phyloP scores from a whole-genome alignment of 2,113 vertebrate genomes.

The Indicator maculatus region DNA sequence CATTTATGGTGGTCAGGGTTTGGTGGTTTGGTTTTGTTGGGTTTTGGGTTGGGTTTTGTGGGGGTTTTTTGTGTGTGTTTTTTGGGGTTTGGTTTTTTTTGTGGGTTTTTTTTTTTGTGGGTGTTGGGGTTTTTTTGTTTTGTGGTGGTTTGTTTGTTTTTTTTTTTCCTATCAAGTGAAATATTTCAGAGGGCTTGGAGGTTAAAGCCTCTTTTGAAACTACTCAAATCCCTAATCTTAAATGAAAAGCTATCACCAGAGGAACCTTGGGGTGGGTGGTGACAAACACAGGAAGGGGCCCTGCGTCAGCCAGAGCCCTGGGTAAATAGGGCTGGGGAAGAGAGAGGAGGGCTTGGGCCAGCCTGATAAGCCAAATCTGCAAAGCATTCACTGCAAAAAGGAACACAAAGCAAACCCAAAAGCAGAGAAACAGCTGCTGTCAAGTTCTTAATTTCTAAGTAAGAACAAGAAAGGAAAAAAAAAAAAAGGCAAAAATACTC shows the following conservation, averaged over 20 bases:
- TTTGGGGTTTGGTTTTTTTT: no score
- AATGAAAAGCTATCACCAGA: conserved; percentile 23
- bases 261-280: conserved; percentile 36
- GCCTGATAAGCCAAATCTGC: conserved; percentile 63
- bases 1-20: not conserved
- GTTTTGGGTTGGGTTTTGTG: no score
- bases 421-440: conserved; percentile 46
- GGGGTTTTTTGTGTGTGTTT: no score
- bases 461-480: not conserved
- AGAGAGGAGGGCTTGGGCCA: conserved; percentile 25
- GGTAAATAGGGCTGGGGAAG: conserved; percentile 29
- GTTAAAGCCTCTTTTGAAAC: not conserved
- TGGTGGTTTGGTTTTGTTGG: no score
- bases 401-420: conserved; percentile 36
- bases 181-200: not conserved
- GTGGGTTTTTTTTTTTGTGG: no score
- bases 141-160: no score
- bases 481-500: not conserved
- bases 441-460: not conserved
- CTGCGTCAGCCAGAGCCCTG: conserved; percentile 18
- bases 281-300: conserved; percentile 53
- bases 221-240: conserved; percentile 18
- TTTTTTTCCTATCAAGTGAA: not conserved
- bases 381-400: not conserved
- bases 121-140: no score